Evolutionary conservation across 1,140 invertebrate species (phyloP).

Genomic region (Antheraea pernyi): DNA sequence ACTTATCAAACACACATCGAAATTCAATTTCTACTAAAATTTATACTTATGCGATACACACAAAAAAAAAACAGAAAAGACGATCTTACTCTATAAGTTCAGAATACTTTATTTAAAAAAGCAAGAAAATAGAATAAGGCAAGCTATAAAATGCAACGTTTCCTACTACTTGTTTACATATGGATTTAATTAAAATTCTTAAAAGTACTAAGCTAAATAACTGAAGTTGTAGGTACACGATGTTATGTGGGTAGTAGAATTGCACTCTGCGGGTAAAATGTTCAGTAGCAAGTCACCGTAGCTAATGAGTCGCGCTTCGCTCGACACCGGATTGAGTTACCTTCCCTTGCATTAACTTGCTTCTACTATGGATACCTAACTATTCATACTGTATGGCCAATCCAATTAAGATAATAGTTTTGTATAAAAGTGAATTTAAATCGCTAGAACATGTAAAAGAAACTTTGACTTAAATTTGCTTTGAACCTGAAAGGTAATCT

Average conservation of each 20-base stretch:
- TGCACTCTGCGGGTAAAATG: slow-evolving; percentile 1
- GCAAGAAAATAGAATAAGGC: no score
- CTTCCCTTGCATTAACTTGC: slow-evolving; percentile 3
- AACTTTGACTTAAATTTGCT: not conserved
- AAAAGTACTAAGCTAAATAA: not conserved
- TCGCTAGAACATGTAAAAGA: not conserved
- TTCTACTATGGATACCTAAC: not conserved
- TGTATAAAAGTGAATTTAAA: not conserved
- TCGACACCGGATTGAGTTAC: slow-evolving; percentile 3
- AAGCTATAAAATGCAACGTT: no score
- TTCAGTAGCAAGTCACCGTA: not conserved
- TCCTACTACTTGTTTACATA: not conserved
- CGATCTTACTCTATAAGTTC: no score
- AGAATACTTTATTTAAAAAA: no score
- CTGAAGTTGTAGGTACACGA: not conserved
- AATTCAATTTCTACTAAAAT: no score
- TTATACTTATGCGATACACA: no score
- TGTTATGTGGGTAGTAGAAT: not conserved
- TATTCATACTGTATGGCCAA: not conserved
- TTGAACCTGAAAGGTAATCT: not conserved
- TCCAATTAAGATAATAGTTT: not conserved
- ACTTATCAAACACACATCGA: no score
- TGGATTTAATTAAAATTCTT: not conserved
- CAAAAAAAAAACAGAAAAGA: no score
- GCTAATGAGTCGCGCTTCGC: slow-evolving; percentile 2